Base-by-base conservation (phyloP, 2,797 vertebrate species). In the Cyprinodon diabolis region DNA sequence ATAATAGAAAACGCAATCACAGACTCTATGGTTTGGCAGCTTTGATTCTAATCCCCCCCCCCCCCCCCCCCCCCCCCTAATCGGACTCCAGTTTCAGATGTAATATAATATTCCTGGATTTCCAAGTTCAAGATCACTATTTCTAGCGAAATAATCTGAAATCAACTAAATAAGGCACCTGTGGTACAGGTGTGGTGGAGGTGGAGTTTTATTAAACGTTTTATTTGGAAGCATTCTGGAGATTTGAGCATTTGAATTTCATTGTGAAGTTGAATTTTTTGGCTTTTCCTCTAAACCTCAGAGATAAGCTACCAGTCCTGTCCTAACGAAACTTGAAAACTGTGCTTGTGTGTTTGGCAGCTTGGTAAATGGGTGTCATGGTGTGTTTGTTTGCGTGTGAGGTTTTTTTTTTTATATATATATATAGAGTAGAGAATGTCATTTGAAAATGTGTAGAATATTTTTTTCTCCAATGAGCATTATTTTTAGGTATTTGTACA, bases 251-350 rank as follows among this genome's bases (percentile, higher is more conserved):
- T 78, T 75, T 78, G 15, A 77, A 75, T 81, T 54, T 83, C 72
- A 19, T 71, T 76, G 62, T 83, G 78, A 79, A 81, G 48, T 66
- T 58, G 1, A 71, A 30, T 69, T 70, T 67, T 79, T 66, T 75
- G 76, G 87, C 86, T 92, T 91, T 87, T 68, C 80, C 90, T 90
- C 88, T 92, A 75, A 60, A 70, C 45, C 72, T 73, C 69, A 83
- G 91, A 90, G 89, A 91, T 92, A 91, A 93, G 91, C 88, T 90
- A 88, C 84, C 12, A 89, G 94, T 89, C 95, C 95, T 95, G 94
- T 95, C 94, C 94, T 95, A 93, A 87, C 80, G 88, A 95, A 94
- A 95, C 94, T 95, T 95, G 93, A 94, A 93, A 79, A 55, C 23
- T 84, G 52, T 87, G 89, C 68, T 84, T 84, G 82, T 77, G 66